These are phyloP conservation scores for Myopa tessellatipennis DNA, from an alignment of 2,888 invertebrate genomes.

Conservation along the genomic window DNA sequence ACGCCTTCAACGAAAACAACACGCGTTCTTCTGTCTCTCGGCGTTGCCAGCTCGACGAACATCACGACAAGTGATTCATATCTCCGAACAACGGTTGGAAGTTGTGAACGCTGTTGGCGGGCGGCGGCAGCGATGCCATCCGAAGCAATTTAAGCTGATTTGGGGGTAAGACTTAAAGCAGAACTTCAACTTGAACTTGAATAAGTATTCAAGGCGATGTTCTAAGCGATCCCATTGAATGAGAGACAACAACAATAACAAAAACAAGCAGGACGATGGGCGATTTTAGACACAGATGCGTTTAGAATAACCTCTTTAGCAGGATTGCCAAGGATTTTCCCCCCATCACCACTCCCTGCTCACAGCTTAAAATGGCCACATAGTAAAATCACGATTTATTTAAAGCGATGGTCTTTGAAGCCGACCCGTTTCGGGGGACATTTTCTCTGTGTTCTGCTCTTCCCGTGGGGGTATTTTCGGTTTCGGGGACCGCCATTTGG, in stretches of 20 bases:
- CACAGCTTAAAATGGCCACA: background rate
- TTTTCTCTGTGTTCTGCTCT: too few species aligned
- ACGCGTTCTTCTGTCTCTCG: background rate
- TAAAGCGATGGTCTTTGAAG: background rate
- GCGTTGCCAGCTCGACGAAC: constrained; percentile 5
- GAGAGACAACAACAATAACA: background rate
- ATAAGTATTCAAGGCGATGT: too few species aligned
- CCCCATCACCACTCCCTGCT: too few species aligned
- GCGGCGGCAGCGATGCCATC: constrained; percentile 2
- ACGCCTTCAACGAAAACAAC: background rate
- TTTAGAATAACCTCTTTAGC: too few species aligned
- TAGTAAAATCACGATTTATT: background rate
- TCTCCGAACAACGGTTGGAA: constrained; percentile 17
- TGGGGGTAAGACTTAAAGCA: background rate
- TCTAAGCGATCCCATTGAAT: too few species aligned
- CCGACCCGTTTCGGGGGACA: background rate
- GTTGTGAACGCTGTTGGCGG: constrained; percentile 34
- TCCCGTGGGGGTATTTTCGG: too few species aligned
- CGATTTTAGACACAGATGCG: too few species aligned
- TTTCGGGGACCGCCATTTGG: background rate
- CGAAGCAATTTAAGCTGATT: constrained; percentile 24
- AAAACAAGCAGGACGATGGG: background rate
- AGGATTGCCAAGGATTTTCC: too few species aligned
- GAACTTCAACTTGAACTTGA: too few species aligned
- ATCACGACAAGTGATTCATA: constrained; percentile 42